Conservation (phyloP, 2,113 vertebrate genomes). For the Tychaedon coryphoeus region DNA sequence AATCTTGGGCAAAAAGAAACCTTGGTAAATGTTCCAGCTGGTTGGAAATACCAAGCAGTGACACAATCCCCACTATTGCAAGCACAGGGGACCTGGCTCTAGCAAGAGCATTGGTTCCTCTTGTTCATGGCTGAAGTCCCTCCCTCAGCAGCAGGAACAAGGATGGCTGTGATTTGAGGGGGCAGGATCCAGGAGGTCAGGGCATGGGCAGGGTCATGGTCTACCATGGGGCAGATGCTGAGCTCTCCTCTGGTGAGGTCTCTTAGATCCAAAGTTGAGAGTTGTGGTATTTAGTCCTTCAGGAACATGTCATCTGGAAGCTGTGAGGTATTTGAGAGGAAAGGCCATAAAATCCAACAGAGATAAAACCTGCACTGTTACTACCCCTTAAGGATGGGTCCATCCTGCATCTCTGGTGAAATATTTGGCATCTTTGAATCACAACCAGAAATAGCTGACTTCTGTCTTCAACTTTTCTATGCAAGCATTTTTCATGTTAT, state of each 20-base stretch:
- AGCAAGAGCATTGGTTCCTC: background rate
- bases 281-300: background rate
- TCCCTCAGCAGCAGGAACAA: background rate
- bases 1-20: background rate
- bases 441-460: background rate
- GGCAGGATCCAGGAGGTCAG: background rate
- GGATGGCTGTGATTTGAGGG: background rate
- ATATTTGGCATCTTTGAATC: background rate
- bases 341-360: background rate
- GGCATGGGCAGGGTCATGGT: no score
- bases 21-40: background rate
- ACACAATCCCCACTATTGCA: fast-evolving
- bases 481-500: background rate
- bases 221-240: fast-evolving
- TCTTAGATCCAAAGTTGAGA: background rate
- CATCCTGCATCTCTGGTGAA: background rate
- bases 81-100: background rate
- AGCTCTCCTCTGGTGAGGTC: background rate
- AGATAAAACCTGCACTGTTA: background rate
- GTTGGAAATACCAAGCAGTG: background rate
- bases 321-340: background rate
- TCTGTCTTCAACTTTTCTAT: background rate
- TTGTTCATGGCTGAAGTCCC: background rate
- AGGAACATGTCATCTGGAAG: background rate
- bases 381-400: background rate